Conservation (phyloP, 2,797 vertebrate species). For the Diglossa cyanea region DNA sequence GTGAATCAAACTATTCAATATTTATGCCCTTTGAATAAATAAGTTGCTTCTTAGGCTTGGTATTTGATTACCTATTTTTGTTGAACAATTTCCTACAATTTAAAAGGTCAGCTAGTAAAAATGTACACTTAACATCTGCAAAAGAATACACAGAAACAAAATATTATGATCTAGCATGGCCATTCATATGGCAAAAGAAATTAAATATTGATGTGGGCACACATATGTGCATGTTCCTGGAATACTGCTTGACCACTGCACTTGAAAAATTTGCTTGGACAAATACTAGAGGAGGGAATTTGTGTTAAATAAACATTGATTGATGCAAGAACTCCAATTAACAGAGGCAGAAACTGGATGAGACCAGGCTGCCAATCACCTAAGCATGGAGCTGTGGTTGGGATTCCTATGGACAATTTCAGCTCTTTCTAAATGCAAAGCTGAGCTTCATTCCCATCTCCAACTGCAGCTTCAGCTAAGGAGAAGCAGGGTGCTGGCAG, state of each 20-base stretch:
- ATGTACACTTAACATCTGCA: not conserved
- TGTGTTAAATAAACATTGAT: not conserved
- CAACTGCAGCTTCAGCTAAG: not conserved
- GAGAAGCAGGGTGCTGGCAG: not conserved
- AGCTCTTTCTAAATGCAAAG: not conserved
- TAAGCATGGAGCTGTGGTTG: not conserved
- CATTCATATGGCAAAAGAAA: not conserved
- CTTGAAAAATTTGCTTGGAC: not conserved
- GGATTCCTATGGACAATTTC: not conserved
- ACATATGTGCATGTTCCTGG: not conserved
- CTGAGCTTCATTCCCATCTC: not conserved
- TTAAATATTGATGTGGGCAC: not conserved
- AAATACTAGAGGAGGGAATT: not conserved
- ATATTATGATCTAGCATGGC: not conserved
- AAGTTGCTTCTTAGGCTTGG: constrained; percentile 2
- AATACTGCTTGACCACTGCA: not conserved
- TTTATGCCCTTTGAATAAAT: constrained; percentile 13
- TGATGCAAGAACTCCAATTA: not conserved
- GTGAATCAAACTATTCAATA: not conserved
- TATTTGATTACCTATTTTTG: not conserved
- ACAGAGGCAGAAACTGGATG: not conserved
- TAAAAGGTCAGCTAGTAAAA: constrained; percentile 1
- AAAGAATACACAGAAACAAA: not conserved
- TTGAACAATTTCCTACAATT: constrained; percentile 30
- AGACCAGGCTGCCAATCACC: not conserved